Evolutionary conservation across 2,113 vertebrate species (phyloP).

Genomic region (Lophius piscatorius): DNA sequence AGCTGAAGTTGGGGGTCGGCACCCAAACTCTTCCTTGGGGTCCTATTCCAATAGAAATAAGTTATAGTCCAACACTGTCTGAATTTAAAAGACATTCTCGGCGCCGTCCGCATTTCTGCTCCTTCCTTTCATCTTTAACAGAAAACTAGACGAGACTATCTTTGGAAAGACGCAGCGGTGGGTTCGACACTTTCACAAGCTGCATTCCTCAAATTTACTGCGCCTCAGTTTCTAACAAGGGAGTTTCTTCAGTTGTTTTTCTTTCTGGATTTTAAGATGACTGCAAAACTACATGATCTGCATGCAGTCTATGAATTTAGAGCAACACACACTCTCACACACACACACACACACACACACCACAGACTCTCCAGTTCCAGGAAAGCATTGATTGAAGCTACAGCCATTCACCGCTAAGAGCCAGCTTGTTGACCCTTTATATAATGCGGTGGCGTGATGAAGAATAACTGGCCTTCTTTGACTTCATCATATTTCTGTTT

Average conservation of each 20-base stretch:
- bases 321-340: constrained; percentile 3
- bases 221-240: too few relatives aligned
- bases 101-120: background rate
- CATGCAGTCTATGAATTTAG: background rate
- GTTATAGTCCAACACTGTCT: constrained; percentile 34
- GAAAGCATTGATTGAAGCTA: constrained; percentile 57
- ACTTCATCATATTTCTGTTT: constrained; percentile 7
- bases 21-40: constrained; percentile 46
- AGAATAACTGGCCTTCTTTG: constrained; percentile 19
- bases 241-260: too few relatives aligned
- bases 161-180: too few relatives aligned
- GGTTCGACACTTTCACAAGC: too few relatives aligned
- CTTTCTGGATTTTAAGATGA: background rate
- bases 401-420: constrained; percentile 52
- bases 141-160: background rate
- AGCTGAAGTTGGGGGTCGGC: constrained; percentile 45
- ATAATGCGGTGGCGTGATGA: constrained; percentile 30
- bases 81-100: constrained; percentile 47
- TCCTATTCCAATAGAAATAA: constrained; percentile 56
- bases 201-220: too few relatives aligned
- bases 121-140: constrained; percentile 15
- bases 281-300: constrained; percentile 4
- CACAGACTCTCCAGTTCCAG: constrained; percentile 40
- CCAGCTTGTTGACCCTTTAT: constrained; percentile 44
- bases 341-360: constrained; percentile 21